Evolutionary conservation across 2,888 invertebrate genomes (phyloP).

Genomic region (Idaea dimidiata): DNA sequence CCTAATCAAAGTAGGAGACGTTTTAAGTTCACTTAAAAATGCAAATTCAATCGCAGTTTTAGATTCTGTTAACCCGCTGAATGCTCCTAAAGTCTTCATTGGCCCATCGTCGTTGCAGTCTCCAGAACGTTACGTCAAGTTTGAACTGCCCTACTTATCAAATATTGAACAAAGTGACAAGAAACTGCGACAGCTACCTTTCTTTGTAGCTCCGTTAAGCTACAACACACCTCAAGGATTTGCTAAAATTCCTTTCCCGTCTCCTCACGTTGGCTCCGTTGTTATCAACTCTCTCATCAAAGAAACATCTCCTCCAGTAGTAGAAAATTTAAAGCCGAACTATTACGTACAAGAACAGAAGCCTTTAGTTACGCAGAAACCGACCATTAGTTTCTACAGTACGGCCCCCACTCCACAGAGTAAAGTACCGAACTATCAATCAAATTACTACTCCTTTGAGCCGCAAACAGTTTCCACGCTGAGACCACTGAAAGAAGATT

Average conservation of each 20-base stretch:
- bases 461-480: constrained; percentile 65
- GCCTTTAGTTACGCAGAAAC: constrained; percentile 63
- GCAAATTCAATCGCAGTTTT: constrained; percentile 89
- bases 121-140: constrained; percentile 87
- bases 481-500: constrained; percentile 46
- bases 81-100: constrained; percentile 89
- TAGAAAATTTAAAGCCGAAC: constrained; percentile 19
- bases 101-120: constrained; percentile 88
- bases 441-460: constrained; percentile 69
- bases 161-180: constrained; percentile 86
- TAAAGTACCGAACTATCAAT: constrained; percentile 42
- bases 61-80: constrained; percentile 84
- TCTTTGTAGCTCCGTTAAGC: constrained; percentile 92
- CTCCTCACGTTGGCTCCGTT: constrained; percentile 93
- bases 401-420: constrained; percentile 16
- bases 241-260: constrained; percentile 91
- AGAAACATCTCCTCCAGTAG: constrained; percentile 42
- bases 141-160: constrained; percentile 91
- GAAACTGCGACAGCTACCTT: constrained; percentile 87
- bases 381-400: constrained; percentile 64
- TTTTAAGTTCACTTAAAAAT: constrained; percentile 84
- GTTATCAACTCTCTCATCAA: constrained; percentile 83
- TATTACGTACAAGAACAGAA: constrained; percentile 45
- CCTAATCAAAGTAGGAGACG: constrained; percentile 84
- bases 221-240: constrained; percentile 92